Base-by-base conservation (phyloP, 1,140 invertebrate genomes). In the Frieseomelitta varia region DNA sequence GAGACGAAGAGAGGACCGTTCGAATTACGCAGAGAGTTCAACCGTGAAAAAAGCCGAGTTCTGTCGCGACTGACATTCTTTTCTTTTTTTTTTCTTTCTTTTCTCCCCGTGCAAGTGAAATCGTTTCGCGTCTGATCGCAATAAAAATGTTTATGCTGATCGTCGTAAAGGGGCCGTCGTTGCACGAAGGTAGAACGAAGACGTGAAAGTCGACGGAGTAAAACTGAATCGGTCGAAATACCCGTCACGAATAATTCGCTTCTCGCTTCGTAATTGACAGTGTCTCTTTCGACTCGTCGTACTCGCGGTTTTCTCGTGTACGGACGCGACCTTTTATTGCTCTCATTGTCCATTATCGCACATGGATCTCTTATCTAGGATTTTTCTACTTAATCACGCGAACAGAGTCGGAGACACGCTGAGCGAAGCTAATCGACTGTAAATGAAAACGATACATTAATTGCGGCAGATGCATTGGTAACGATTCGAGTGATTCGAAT, bases 101-200 rank as follows among this genome's bases (percentile, higher is more conserved):
- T 21, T 76, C 75, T 83, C 69, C 51, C 65, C 85, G 90, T 87
- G 85, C 65, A 88, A 87, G 82, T 34, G 81, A 87, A 85, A 77
- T 85, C 79, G 87, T 91, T 90, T 88, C 83, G 83, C 81, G 84
- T 87, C 67, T 75, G 79, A 65, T 55, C 71, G 90, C 85, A 88
- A 91, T 93, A 92, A 93, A 91, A 92, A 91, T 91, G 90, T 92
- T 92, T 92, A 91, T 90, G 85, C 68, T 88, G 87, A 86, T 74
- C 74, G 78, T 91, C 74, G 78, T 91, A 90, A 91, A 91, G 86
- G 87, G 86, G 82, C 76, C 67, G 78, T 21, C 76, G 67, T 82
- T 76, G n/a, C 55, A 78, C 63, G 75, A 81, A 73, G 71, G 72
- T 34, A 81, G 47, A 61, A 84, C 79, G 24, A 78, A 67, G 47